phyloP scores from a whole-genome alignment of 1,140 invertebrate genomes.

The Heliconius melpomene region DNA sequence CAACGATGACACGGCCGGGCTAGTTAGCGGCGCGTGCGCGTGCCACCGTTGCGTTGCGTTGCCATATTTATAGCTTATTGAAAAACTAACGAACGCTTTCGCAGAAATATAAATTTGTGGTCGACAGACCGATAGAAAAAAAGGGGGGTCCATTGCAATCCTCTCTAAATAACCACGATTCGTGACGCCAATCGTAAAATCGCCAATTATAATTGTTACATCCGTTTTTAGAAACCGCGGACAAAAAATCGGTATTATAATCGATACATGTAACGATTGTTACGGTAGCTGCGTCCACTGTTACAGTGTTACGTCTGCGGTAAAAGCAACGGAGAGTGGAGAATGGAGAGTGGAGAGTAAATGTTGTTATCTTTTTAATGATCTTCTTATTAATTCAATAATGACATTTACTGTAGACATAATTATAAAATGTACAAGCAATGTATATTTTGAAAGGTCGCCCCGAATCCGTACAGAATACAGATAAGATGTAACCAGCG shows the following conservation, averaged over 20 bases:
- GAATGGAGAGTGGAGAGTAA: constrained; percentile 25
- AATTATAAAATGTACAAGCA: constrained; percentile 37
- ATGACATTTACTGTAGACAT: constrained; percentile 48
- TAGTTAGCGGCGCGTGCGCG: constrained; percentile 75
- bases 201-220: constrained; percentile 23
- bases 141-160: constrained; percentile 5
- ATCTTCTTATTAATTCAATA: constrained; percentile 45
- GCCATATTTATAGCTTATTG: constrained; percentile 80
- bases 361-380: constrained; percentile 41
- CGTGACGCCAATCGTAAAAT: constrained; percentile 39
- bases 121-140: constrained; percentile 22
- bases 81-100: constrained; percentile 69
- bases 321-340: constrained; percentile 38
- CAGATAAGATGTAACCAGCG: constrained; percentile 56
- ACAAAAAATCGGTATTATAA: constrained; percentile 21
- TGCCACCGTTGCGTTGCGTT: constrained; percentile 68
- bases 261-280: constrained; percentile 32
- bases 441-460: constrained; percentile 52
- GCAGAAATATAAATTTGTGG: constrained; percentile 59
- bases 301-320: constrained; percentile 21
- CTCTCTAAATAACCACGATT: constrained; percentile 36
- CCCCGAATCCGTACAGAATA: constrained; percentile 34
- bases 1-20: constrained; percentile 72
- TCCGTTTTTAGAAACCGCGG: constrained; percentile 31
- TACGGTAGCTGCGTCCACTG: constrained; percentile 28